These are phyloP conservation scores for Epicampocera succincta DNA, from an alignment of 2,888 invertebrate genomes.

Conservation along the genomic window DNA sequence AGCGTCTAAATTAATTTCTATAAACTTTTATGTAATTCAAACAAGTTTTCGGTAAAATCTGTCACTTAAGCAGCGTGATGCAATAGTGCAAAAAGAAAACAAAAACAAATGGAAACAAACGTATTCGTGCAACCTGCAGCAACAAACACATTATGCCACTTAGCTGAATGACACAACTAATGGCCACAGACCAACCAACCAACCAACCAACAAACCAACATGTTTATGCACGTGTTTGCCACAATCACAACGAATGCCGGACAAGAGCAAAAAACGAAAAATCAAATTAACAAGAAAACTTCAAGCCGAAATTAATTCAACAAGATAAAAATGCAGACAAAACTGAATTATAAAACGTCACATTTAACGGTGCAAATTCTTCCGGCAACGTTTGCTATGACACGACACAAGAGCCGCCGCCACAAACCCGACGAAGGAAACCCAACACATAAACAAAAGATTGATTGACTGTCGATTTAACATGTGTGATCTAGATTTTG, in stretches of 20 bases:
- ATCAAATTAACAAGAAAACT: conserved; percentile 29
- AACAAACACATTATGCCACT: conserved; percentile 48
- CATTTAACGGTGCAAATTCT: conserved; percentile 57
- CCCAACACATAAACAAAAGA: conserved; percentile 35
- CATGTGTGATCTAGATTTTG: conserved; percentile 65
- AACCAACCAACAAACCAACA: too few relatives aligned
- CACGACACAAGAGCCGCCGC: conserved; percentile 5
- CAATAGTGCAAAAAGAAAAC: too few relatives aligned
- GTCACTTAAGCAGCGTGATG: too few relatives aligned
- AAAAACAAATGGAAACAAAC: neutral
- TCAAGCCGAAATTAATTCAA: conserved; percentile 29
- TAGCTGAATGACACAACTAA: neutral
- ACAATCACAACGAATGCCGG: conserved; percentile 8
- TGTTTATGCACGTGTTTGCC: conserved; percentile 47
- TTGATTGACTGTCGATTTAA: conserved; percentile 66
- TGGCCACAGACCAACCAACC: neutral
- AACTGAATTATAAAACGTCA: conserved; percentile 54
- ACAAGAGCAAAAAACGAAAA: conserved; percentile 24
- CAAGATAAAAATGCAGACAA: conserved; percentile 25
- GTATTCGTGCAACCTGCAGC: conserved; percentile 46
- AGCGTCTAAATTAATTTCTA: too few relatives aligned
- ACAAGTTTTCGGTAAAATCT: too few relatives aligned
- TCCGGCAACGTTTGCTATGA: conserved; percentile 60
- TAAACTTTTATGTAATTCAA: too few relatives aligned
- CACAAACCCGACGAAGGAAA: conserved; percentile 27